These are phyloP conservation scores for Danio choprae DNA, from an alignment of 2,797 vertebrate genomes.

Conservation along the genomic window DNA sequence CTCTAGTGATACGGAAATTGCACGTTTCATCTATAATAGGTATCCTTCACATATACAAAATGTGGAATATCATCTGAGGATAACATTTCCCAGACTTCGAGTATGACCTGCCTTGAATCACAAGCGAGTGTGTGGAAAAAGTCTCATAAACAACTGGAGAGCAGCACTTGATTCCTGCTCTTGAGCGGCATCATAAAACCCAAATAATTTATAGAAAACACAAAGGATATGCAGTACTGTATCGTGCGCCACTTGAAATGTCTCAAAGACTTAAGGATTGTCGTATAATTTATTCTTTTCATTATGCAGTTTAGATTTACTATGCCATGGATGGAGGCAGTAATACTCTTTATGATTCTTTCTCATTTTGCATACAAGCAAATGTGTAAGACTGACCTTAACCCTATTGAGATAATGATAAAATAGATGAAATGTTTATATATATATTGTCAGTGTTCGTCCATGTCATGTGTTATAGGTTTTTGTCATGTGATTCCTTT, in stretches of 20 bases:
- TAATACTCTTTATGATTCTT: background rate
- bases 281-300: background rate
- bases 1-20: background rate
- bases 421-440: no score
- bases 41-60: background rate
- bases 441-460: no score
- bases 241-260: background rate
- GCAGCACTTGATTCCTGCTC: slow-evolving; percentile 3
- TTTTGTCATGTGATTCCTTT: no score
- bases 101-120: slow-evolving; percentile 5
- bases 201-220: background rate
- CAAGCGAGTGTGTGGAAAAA: background rate
- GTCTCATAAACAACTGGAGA: background rate
- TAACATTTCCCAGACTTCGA: background rate
- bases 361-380: background rate
- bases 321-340: background rate
- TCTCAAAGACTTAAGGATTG: background rate
- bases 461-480: no score
- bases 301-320: background rate
- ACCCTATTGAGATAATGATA: background rate
- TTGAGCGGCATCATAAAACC: background rate
- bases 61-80: background rate
- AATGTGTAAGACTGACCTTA: background rate
- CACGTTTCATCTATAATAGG: background rate
- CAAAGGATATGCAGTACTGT: background rate